Evolutionary conservation across 2,113 vertebrate genomes (phyloP).

Genomic region (Toxotes chatareus): DNA sequence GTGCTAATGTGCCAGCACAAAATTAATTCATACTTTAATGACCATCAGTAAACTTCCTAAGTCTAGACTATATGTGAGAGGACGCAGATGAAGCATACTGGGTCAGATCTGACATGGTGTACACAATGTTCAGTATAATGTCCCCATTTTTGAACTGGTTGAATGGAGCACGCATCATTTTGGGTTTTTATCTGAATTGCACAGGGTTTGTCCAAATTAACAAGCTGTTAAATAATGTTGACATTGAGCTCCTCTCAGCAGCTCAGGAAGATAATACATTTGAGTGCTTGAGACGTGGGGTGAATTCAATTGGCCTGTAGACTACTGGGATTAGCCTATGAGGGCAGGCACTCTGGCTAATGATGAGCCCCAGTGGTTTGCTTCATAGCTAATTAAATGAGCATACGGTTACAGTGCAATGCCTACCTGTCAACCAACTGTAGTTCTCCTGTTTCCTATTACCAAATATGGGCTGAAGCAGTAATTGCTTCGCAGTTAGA

Average conservation of each 20-base stretch:
- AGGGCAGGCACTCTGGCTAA: constrained; percentile 47
- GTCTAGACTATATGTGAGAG: not conserved
- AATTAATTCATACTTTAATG: not conserved
- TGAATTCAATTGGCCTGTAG: constrained; percentile 43
- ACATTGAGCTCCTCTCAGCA: constrained; percentile 38
- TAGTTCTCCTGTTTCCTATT: constrained; percentile 14
- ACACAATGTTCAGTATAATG: constrained; percentile 29
- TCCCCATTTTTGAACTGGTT: constrained; percentile 31
- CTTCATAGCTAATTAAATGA: constrained; percentile 60
- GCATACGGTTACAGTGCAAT: constrained; percentile 27
- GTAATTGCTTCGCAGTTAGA: constrained; percentile 32
- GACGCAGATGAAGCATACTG: not conserved
- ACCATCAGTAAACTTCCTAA: not conserved
- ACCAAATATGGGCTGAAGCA: not conserved
- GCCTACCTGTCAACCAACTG: constrained; percentile 23
- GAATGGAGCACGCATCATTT: constrained; percentile 24
- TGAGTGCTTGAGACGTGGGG: not conserved
- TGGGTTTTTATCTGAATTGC: constrained; percentile 16
- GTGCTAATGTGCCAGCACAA: not conserved
- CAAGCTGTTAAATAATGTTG: constrained; percentile 53
- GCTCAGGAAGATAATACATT: constrained; percentile 35
- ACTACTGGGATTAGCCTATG: constrained; percentile 43
- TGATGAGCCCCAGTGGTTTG: constrained; percentile 46
- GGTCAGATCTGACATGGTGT: constrained; percentile 19
- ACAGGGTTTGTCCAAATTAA: constrained; percentile 51